Percentiles rank a stretch among this genome's conserved stretches.
Conservation (phyloP, 2,113 vertebrate genomes). For the Morone chrysops region DNA sequence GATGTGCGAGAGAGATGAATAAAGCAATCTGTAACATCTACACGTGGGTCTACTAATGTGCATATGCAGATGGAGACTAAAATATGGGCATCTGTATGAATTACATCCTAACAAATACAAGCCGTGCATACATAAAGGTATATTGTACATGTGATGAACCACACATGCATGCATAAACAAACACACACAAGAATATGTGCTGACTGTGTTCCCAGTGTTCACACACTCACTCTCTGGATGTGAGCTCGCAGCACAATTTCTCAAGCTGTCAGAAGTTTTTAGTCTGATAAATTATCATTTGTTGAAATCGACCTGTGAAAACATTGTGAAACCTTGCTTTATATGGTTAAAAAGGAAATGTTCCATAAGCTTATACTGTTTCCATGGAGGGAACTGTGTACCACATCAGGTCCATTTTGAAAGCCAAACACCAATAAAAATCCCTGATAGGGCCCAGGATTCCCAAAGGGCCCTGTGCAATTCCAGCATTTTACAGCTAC, state of each 20-base stretch:
- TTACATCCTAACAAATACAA: constrained; percentile 3
- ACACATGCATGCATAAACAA: constrained; percentile 37
- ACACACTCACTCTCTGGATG: neutral
- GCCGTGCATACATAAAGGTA: constrained; percentile 26
- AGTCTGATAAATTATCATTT: neutral
- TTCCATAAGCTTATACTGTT: neutral
- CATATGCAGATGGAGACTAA: constrained; percentile 7
- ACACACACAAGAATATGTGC: constrained; percentile 20
- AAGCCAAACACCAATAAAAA: neutral
- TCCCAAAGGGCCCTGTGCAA: neutral
- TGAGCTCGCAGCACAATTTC: neutral
- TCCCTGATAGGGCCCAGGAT: neutral
- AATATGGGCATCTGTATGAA: constrained; percentile 30
- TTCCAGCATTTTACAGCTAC: neutral
- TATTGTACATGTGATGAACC: constrained; percentile 6
- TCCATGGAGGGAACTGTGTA: neutral
- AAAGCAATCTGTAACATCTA: constrained; percentile 41
- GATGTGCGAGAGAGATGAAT: constrained; percentile 46
- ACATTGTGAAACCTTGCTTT: neutral
- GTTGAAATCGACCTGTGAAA: no score
- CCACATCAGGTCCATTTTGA: neutral
- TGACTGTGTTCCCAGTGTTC: constrained; percentile 12
- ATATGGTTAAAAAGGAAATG: neutral
- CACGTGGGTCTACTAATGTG: constrained; percentile 16
- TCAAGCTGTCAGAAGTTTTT: neutral